Evolutionary conservation across 2,113 vertebrate genomes (phyloP).

Genomic region (Benitochromis conjunctus): DNA sequence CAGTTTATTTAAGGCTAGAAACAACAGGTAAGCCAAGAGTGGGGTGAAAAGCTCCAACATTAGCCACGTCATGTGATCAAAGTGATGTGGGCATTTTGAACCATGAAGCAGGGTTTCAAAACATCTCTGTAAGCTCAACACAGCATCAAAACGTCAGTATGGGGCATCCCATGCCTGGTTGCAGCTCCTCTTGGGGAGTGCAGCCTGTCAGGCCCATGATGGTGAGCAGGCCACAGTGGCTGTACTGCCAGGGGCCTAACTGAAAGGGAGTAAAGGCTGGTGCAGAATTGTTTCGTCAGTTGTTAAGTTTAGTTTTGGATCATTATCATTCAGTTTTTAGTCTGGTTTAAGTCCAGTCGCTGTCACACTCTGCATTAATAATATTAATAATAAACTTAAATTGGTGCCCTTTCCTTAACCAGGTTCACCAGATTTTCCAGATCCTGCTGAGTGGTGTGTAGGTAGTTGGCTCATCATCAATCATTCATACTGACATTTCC

Average conservation of each 20-base stretch:
- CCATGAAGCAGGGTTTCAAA: neutral
- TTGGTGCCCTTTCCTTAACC: neutral
- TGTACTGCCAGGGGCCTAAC: neutral
- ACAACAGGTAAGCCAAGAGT: fast-evolving
- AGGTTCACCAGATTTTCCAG: neutral
- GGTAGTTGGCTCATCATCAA: slow-evolving; percentile 43
- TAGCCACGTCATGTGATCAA: neutral
- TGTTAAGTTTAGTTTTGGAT: neutral
- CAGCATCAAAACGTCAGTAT: neutral
- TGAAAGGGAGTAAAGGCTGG: neutral
- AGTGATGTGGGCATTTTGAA: neutral
- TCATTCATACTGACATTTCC: slow-evolving; percentile 61
- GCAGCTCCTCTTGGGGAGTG: neutral
- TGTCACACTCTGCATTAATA: neutral
- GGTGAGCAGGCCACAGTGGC: neutral
- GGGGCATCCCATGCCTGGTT: neutral
- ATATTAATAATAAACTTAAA: neutral
- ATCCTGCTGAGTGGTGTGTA: neutral
- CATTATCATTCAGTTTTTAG: neutral
- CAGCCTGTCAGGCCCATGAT: neutral
- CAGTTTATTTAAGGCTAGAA: neutral
- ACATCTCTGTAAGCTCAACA: neutral
- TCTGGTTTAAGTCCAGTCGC: neutral
- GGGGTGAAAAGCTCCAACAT: fast-evolving
- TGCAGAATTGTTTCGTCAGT: neutral